Evolutionary conservation across 2,888 invertebrate genomes (phyloP), one percentile per base, ranked within the genome.

Genomic region (Drosophila fulvimacula): DNA sequence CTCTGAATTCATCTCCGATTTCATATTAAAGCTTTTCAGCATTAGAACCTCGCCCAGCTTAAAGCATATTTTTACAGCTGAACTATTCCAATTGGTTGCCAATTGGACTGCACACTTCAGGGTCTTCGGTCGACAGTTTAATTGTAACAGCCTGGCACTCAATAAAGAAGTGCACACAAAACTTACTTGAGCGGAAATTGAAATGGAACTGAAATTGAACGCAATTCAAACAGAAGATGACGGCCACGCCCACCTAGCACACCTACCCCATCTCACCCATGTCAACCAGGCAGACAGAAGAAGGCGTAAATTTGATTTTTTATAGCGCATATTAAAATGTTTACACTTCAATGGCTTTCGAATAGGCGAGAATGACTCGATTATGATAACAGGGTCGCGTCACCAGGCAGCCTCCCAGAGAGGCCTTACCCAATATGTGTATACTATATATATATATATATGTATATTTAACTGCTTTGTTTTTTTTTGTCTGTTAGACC

Each of bases 321-420:
- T 76, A 84, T 88, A 79, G 82, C 61, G 66, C 61, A 87, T 82
- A 82, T 88, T 88, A 82, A 87, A 85, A 88, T 85, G 68, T 76
- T 85, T 82, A 67, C 82, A 76, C 88, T 88, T 71, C 68, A 88
- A 67, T 68, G 80, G 59, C 32, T 66, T 38, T 56, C 53, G 61
- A 69, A 78, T 60, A 58, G 73, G 70, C 66, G 69, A 79, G 69
- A 81, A 81, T 73, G 79, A 72, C 71, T 76, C 64, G 76, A 82
- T 82, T 82, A 76, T 88, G 73, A 69, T 73, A 79, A 60, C 69
- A 79, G 61, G 71, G 57, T 10, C 1, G 52, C 42, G 27, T 30
- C 7, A 13, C 46, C 39, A 36, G 38, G 58, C 59, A 55, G 27
- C 6, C 7, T 7, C n/a, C 48, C 60, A 53, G 52, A 1, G 17